Percentiles rank a stretch among this genome's conserved stretches.
Conservation (phyloP, 2,113 vertebrate genomes). For the Mirounga angustirostris region DNA sequence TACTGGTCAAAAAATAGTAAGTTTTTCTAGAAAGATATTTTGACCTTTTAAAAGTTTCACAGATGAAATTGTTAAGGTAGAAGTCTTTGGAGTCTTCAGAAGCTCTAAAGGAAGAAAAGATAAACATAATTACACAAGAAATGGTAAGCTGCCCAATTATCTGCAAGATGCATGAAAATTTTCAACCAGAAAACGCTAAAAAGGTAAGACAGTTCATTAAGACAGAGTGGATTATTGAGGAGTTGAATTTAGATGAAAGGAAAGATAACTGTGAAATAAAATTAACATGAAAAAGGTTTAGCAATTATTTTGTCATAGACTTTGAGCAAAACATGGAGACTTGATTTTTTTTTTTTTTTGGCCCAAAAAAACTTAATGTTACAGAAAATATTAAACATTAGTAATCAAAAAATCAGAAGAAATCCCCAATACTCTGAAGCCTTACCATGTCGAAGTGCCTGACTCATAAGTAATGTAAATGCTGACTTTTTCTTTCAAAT, state of each 20-base stretch:
- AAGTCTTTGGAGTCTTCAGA: not conserved
- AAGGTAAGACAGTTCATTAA: conserved; percentile 56
- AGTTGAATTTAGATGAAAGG: conserved; percentile 5
- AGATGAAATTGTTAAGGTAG: not conserved
- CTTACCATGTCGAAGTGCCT: not conserved
- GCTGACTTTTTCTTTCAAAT: conserved; percentile 42
- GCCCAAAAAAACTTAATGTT: not conserved
- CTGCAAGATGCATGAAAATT: not conserved
- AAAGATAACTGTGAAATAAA: conserved; percentile 43
- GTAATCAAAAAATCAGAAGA: conserved; percentile 26
- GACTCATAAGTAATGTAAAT: not conserved
- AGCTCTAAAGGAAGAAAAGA: not conserved
- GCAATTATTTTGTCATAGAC: conserved; percentile 22
- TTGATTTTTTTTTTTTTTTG: not conserved
- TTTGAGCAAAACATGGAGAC: not conserved
- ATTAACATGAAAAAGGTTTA: not conserved
- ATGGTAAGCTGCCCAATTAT: not conserved
- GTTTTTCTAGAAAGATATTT: conserved; percentile 4
- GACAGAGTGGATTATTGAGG: not conserved
- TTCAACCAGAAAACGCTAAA: conserved; percentile 12
- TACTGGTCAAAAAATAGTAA: not conserved
- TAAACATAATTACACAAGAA: not conserved
- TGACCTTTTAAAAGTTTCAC: not conserved
- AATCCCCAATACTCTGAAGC: not conserved
- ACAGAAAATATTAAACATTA: conserved; percentile 52